These are phyloP conservation scores for Drosophila pallidifrons DNA, from an alignment of 1,140 invertebrate genomes.

Conservation along the genomic window DNA sequence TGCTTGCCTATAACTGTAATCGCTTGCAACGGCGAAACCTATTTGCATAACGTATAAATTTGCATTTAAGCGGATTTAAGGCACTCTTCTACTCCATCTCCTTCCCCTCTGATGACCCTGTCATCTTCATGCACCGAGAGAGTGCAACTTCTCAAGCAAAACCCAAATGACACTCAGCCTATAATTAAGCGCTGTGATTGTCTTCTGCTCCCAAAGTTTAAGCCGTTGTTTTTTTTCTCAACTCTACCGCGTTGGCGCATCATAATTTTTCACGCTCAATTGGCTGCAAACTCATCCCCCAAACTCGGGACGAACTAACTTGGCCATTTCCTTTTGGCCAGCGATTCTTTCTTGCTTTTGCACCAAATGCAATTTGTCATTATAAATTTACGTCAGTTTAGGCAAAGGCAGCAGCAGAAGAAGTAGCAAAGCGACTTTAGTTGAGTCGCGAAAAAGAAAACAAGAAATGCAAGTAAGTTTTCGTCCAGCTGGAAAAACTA, in stretches of 20 bases:
- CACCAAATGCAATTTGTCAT: conserved; percentile 82
- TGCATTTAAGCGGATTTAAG: conserved; percentile 63
- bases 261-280: conserved; percentile 82
- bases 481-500: conserved; percentile 32
- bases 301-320: conserved; percentile 3
- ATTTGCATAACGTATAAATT: conserved; percentile 57
- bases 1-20: conserved; percentile 36
- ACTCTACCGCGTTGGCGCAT: conserved; percentile 44
- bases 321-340: conserved; percentile 22
- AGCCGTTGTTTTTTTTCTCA: conserved; percentile 27
- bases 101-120: not conserved
- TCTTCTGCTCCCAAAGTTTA: conserved; percentile 40
- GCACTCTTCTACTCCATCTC: not conserved
- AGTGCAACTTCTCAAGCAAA: conserved; percentile 19
- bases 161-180: conserved; percentile 39
- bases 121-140: not conserved
- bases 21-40: not conserved
- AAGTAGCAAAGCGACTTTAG: conserved; percentile 51
- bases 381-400: conserved; percentile 84
- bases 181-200: conserved; percentile 70
- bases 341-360: conserved; percentile 55
- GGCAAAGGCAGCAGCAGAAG: conserved; percentile 65
- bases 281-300: conserved; percentile 42
- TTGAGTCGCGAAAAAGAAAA: conserved; percentile 16
- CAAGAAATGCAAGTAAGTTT: conserved; percentile 34